phyloP scores from a whole-genome alignment of 2,113 vertebrate species.

The Carollia perspicillata region DNA sequence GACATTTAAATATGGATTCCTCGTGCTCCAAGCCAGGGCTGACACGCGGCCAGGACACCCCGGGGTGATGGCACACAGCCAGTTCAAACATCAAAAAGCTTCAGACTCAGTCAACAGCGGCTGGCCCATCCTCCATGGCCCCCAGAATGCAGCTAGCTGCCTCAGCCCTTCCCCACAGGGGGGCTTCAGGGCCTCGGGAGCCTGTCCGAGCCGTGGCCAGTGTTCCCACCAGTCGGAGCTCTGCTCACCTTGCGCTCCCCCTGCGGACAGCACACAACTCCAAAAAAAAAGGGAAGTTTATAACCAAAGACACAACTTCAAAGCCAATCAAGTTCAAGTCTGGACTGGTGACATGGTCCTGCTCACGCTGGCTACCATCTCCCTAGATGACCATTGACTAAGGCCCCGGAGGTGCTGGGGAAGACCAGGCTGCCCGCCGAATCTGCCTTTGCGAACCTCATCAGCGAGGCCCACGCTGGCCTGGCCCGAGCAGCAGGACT shows the following conservation, averaged over 20 bases:
- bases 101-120: neutral
- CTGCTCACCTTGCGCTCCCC: too few relatives aligned
- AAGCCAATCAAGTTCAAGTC: neutral
- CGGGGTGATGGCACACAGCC: neutral
- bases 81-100: neutral
- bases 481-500: neutral
- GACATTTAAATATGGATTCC: neutral
- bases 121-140: neutral
- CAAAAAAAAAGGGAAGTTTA: neutral
- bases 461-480: neutral
- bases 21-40: neutral
- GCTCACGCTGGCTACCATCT: neutral
- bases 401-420: neutral
- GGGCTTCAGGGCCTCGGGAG: neutral
- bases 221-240: neutral
- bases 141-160: neutral
- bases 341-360: neutral
- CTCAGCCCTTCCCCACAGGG: too few relatives aligned
- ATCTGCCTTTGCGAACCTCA: neutral
- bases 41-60: neutral
- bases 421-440: accelerated
- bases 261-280: neutral
- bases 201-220: neutral
- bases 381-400: neutral
- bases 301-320: neutral